Evolutionary conservation across 2,888 invertebrate genomes (phyloP), one percentile per base, ranked within the genome.

Genomic region (Ametastegia equiseti): DNA sequence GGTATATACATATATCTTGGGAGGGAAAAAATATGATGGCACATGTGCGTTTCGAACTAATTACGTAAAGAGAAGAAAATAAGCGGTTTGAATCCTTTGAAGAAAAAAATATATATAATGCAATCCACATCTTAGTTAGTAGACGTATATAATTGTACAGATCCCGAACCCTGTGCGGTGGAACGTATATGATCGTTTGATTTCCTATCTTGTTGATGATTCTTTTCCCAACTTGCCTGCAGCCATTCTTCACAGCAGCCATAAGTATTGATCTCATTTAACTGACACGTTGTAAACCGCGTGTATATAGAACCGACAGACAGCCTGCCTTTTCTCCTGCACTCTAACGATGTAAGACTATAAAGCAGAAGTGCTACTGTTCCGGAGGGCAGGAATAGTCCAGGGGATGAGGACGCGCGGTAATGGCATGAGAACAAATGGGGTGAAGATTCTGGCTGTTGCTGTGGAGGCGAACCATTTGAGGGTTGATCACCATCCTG

Each of bases 231-330:
- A n/a, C 23, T 54, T 23, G 2, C 19, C 11, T 23, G 54, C 9
- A 54, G 11, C 23, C 54, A 54, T 54, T 11, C 54, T 54, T 9
- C 6, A 11, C 11, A 54, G 23, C 1, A 15, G 30, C 30, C 42
- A 9, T 42, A 42, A 42, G 60, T 60, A 60, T 60, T 30, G 60
- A 60, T 60, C 60, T 60, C 60, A 30, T 60, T 60, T 30, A 60
- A 60, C 60, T 30, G 15, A 60, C 30, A 30, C 60, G 30, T 60
- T 60, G 60, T 15, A 60, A 30, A 30, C 27, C 30, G 30, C 30
- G 60, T n/a, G n/a, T n/a, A n/a, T n/a, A n/a, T 60, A 60, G 60
- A 27, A 30, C 60, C 60, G 15, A 60, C 60, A 5, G 9, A 42
- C 42, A 60, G 60, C 15, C 30, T 60, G 60, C 60, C 60, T 60